Base-by-base conservation (phyloP, 2,113 vertebrate species). In the Talpa occidentalis region DNA sequence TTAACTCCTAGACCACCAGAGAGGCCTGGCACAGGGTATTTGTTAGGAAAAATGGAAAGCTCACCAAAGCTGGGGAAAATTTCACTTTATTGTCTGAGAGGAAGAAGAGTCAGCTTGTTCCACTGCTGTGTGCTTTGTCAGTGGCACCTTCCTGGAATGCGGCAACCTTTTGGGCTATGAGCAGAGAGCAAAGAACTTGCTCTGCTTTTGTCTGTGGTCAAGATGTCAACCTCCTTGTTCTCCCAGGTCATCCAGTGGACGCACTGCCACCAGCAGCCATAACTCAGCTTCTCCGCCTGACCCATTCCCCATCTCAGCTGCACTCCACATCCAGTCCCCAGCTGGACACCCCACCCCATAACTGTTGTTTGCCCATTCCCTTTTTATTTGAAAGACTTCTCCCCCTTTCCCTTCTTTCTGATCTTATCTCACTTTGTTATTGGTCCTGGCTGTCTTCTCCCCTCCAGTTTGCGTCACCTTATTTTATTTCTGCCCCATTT, bases 31-130 rank as follows among this genome's bases (percentile, higher is more conserved):
- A 52, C 15, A 76, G 37, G 30, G 22, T 30, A 11, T 72, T 56
- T 78, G 19, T 69, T 79, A 73, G 73, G 32, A 92, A 73, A 73
- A 90, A 88, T 42, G 26, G 32, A 88, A 94, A 94, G 11, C 56
- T 93, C 62, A 54, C 78, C n/a, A 88, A 66, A 95, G 76, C 60
- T 19, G 6, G 72, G 62, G 21, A 72, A 70, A 44, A 6, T 64
- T 80, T 93, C 17, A 60, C 26, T 69, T 37, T 79, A 17, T 60
- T 84, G 32, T 83, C 35, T 74, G 64, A 79, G 44, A 79, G 49
- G 37, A 82, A 40, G 64, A 79, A 66, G 47, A 66, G 14, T 73
- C 15, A 9, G 32, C 70, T 88, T 82, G 52, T 49, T 72, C 37
- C 19, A 37, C 0, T 24, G 49, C 3, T 60, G 5, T 87, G 56